Evolutionary conservation across 2,797 vertebrate genomes (phyloP), one percentile per base, ranked within the genome.

Genomic region (Holocentrus rufus): DNA sequence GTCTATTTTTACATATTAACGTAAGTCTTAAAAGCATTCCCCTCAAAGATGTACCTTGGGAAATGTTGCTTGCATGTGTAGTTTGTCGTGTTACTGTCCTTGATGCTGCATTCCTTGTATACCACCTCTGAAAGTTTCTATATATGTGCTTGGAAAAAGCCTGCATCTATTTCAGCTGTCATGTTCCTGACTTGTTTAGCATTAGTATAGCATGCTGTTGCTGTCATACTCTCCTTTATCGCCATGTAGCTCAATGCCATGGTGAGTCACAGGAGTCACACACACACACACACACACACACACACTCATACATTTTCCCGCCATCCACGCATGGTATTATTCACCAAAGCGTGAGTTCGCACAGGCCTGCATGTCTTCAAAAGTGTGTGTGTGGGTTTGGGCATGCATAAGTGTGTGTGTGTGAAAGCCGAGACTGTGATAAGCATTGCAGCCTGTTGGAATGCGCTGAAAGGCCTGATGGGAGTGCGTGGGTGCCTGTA

Each of bases 401-500:
- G 53, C 59, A 34, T 60, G 66, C 52, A 18, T 30, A 60, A 39
- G 31, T 27, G 62, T 57, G 63, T 54, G 34, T 63, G 44, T n/a
- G 2, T 17, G 56, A 65, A 34, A 64, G 65, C 61, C 36, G 22
- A 72, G 76, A 11, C 25, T 36, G n/a, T 54, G 89, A 88, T 88
- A 87, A 90, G 88, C 78, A 53, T 1, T 66, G 59, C 82, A 79
- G 73, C 83, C 81, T 72, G 80, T 80, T 83, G 84, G 86, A 89
- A 87, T 79, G 86, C 47, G 36, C 72, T 86, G 87, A 89, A 90
- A 88, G 83, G 84, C 76, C 63, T 74, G 84, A 76, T 83, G 88
- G 73, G 77, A 78, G 73, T 70, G 88, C 50, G 91, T 92, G 90
- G 90, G 92, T 73, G 90, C 89, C 83, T 69, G 65, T 10, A 89